Percentiles rank a stretch among this genome's conserved stretches.
Evolutionary conservation across 2,888 invertebrate species (phyloP).

Genomic region (Orthosia gracilis): DNA sequence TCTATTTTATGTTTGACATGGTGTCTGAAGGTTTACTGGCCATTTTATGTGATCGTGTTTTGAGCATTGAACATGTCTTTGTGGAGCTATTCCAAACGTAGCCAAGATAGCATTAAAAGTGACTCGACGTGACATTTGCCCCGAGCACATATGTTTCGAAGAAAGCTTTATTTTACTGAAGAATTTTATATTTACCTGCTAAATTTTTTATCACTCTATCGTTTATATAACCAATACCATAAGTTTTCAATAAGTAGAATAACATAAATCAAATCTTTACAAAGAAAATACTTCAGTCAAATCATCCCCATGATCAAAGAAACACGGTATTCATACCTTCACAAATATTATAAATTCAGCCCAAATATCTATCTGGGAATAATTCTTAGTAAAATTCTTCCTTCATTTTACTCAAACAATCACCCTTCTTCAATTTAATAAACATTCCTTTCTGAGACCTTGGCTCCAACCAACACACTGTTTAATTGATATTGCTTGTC

Average conservation of each 20-base stretch:
- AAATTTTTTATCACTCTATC: not conserved
- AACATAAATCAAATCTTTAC: not conserved
- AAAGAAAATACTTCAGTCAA: not conserved
- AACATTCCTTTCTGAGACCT: constrained; percentile 53
- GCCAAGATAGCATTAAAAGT: constrained; percentile 47
- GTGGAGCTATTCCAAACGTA: constrained; percentile 47
- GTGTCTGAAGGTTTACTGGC: constrained; percentile 74
- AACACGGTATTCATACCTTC: not conserved
- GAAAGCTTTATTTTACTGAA: constrained; percentile 10
- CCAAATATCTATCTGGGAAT: constrained; percentile 27
- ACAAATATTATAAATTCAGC: constrained; percentile 41
- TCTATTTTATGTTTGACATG: constrained; percentile 76
- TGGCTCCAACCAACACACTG: constrained; percentile 47
- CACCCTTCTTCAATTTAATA: constrained; percentile 49
- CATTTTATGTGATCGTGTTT: constrained; percentile 76
- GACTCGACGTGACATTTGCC: constrained; percentile 30
- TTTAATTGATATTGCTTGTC: constrained; percentile 65
- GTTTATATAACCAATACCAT: not conserved
- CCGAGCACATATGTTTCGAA: constrained; percentile 11
- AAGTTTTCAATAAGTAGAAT: not conserved
- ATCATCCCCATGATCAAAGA: constrained; percentile 11
- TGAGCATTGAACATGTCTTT: constrained; percentile 70
- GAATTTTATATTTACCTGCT: not conserved
- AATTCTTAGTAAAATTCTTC: constrained; percentile 28
- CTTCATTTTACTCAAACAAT: constrained; percentile 35